Base-by-base conservation (phyloP, 1,140 invertebrate genomes). In the Cyrtorhinus lividipennis region DNA sequence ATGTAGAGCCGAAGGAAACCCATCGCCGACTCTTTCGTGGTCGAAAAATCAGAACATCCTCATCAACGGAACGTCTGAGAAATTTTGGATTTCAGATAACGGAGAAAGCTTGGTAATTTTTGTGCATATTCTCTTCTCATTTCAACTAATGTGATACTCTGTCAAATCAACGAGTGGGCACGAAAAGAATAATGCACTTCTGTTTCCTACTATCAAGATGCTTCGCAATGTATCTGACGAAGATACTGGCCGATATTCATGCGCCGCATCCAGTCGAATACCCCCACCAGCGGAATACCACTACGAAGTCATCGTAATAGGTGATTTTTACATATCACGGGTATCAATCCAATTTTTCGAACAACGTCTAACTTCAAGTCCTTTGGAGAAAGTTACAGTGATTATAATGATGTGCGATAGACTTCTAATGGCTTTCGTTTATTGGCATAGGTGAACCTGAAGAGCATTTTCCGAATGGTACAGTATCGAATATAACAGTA, bases 1-100 rank as follows among this genome's bases (percentile, higher is more conserved):
- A 2, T 64, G 62, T 24, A 22, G 25, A 26, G 62, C 62, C 26
- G 27, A 46, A 45, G 62, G 62, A 2, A 27, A 59, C n/a, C 62
- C 62, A 22, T 10, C 24, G 3, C 62, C 62, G 3, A 30, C 20
- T 20, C 24, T 59, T 44, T 48, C 38, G 3, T 64, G 62, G 62
- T 38, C 30, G 5, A 38, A 15, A 15, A 38, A 38, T 15, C 5
- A 15, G 15, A 15, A 8, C 5, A 38, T 8, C 15, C 30, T 38
- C 30, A 15, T 8, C 5, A 38, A 38, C 30, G 30, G 30, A 15
- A 38, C 30, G 5, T 5, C 30, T 38, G 30, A 38, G 5, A 38
- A 38, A 5, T 38, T 38, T 15, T 38, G 30, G 30, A 38, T 38
- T 8, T 38, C 30, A 8, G 30, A 5, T 15, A 38, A 38, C 30